Conservation (phyloP, 2,797 vertebrate species). For the Macroramphosus scolopax region DNA sequence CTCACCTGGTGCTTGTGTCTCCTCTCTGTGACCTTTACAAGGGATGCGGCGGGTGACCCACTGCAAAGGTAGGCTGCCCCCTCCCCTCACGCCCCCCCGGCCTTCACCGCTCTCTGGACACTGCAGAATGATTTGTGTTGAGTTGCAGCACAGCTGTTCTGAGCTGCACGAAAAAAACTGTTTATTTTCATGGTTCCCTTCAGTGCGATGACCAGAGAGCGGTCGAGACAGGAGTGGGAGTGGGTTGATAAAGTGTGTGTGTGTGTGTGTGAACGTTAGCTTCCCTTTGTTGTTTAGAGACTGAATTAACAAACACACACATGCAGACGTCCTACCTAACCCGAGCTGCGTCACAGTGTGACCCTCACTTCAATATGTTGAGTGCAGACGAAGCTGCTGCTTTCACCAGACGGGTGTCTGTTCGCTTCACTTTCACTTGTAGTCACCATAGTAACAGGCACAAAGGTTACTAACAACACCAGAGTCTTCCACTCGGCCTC, state of each 20-base stretch:
- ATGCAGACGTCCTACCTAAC: conserved; percentile 31
- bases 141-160: too few relatives aligned
- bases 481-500: too few relatives aligned
- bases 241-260: conserved; percentile 38
- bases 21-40: conserved; percentile 95
- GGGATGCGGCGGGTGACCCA: conserved; percentile 98
- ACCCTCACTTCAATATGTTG: conserved; percentile 3
- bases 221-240: conserved; percentile 55
- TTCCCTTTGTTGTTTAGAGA: conserved; percentile 32
- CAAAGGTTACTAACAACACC: conserved; percentile 46
- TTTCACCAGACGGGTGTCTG: conserved; percentile 33
- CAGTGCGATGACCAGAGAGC: conserved; percentile 49
- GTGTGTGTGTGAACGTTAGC: conserved; percentile 34
- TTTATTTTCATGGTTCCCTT: neutral
- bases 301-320: conserved; percentile 41
- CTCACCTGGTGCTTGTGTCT: conserved; percentile 91
- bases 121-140: conserved; percentile 33
- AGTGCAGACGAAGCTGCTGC: conserved; percentile 31
- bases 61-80: conserved; percentile 95
- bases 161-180: too few relatives aligned
- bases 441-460: conserved; percentile 67
- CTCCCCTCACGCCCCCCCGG: neutral
- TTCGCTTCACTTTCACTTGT: conserved; percentile 37
- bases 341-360: conserved; percentile 35
- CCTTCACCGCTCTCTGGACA: conserved; percentile 80